phyloP scores from a whole-genome alignment of 1,140 invertebrate species.

The Gonatopus flavifemur region DNA sequence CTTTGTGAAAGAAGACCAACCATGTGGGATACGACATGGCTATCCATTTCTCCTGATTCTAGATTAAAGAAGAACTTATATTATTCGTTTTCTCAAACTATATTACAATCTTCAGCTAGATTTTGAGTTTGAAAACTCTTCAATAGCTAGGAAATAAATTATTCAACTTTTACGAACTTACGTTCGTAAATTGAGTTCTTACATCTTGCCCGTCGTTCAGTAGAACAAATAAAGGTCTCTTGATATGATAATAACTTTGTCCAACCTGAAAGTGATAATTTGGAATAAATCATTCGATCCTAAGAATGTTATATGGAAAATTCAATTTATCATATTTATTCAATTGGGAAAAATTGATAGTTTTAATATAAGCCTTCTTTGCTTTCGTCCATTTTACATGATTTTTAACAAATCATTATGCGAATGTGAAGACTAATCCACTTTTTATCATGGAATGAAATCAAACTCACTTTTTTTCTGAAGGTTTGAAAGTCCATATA shows the following conservation, averaged over 20 bases:
- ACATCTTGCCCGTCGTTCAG: constrained; percentile 44
- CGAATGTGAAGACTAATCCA: no score
- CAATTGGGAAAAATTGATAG: no score
- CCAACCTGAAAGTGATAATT: constrained; percentile 38
- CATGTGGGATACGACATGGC: constrained; percentile 51
- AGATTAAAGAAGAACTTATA: no score
- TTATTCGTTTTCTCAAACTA: neutral
- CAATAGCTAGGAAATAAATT: no score
- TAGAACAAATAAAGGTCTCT: constrained; percentile 51
- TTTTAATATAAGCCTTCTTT: no score
- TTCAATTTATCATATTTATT: no score
- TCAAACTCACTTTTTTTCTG: constrained; percentile 26
- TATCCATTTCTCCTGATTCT: constrained; percentile 43
- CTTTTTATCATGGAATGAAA: no score
- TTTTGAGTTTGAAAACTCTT: no score
- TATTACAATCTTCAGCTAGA: neutral
- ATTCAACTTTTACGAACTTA: constrained; percentile 31
- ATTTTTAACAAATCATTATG: no score
- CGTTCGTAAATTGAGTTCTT: constrained; percentile 37
- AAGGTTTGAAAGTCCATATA: constrained; percentile 47
- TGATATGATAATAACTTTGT: constrained; percentile 42
- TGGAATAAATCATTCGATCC: no score
- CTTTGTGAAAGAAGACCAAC: constrained; percentile 42
- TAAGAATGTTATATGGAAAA: no score
- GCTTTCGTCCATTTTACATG: no score